Base-by-base conservation (phyloP, 2,113 vertebrate species). In the Tachysurus vachellii region DNA sequence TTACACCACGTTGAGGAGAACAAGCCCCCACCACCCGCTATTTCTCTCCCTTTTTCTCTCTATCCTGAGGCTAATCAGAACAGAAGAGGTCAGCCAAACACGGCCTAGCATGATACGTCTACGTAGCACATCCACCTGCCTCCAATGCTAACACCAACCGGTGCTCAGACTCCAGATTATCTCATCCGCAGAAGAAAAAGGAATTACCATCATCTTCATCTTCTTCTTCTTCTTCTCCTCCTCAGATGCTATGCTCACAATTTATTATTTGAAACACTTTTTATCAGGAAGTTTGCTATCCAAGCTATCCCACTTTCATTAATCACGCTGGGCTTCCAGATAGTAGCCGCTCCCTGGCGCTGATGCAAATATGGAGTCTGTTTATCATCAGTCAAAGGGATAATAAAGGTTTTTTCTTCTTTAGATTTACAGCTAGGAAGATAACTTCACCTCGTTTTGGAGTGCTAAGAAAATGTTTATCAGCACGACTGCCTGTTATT, bases 191-290 rank as follows among this genome's bases (percentile, higher is more conserved):
- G 77, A 5, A 57, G 57, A 80, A 56, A 54, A 56, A 79, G 68
- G 88, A 89, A 87, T 80, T 68, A 56, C 61, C 17, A 66, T 64
- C 84, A 44, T 80, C 82, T 77, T 66, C 86, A 36, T 36, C 47
- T 9, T 50, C 47, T 50, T 64, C 81, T 44, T 80, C 82, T 77
- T 66, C 84, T 82, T 73, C 73, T 17, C 84, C 79, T 57, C 57
- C 73, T 83, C 77, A 56, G 80, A 54, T 89, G 86, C 88, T 93
- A 93, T 91, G 93, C 94, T 93, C 92, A 92, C 93, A 94, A 95
- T 96, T 95, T 96, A 95, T 95, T 95, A 94, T 95, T 95, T 95
- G 93, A 92, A 92, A 95, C 93, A 93, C 93, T 89, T 93, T 81
- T 95, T 96, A 95, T 95, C 94, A 83, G 92, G 91, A 92, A 94